Evolutionary conservation across 92 coral and sea anemone species (phyloP).

Genomic region (Hydrozoanthus gracilis): DNA sequence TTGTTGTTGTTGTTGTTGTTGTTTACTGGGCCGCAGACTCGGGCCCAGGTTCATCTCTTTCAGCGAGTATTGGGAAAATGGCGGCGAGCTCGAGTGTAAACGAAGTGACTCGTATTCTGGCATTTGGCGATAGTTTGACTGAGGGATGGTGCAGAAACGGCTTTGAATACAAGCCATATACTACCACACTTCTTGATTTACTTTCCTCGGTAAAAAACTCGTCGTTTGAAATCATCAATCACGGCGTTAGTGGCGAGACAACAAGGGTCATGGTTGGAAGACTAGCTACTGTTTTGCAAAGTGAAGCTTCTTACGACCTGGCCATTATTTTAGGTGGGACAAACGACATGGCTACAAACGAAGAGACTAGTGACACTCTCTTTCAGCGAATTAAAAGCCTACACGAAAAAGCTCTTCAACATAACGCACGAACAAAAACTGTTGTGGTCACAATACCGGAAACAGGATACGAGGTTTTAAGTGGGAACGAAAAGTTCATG

Average conservation of each 20-base stretch:
- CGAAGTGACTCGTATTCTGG: conserved; percentile 56
- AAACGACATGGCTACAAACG: conserved; percentile 64
- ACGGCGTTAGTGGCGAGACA: conserved; percentile 73
- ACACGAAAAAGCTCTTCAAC: conserved; percentile 55
- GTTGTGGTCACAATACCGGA: conserved; percentile 73
- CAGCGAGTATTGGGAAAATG: not conserved
- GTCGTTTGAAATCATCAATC: conserved; percentile 63
- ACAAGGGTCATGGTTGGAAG: conserved; percentile 64
- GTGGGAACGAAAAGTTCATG: conserved; percentile 68
- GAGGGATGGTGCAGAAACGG: conserved; percentile 62
- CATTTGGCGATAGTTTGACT: conserved; percentile 88
- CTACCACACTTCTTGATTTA: conserved; percentile 57
- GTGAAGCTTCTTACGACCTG: conserved; percentile 69
- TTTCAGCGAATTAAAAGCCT: conserved; percentile 60
- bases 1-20: too few relatives aligned
- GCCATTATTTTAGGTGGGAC: conserved; percentile 86
- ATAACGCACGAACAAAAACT: conserved; percentile 53
- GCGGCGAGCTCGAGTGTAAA: not conserved
- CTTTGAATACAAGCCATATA: conserved; percentile 66
- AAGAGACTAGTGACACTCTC: conserved; percentile 53
- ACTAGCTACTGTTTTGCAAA: conserved; percentile 52
- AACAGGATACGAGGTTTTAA: conserved; percentile 63
- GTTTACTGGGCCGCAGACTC: too few relatives aligned
- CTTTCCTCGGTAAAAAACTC: conserved; percentile 32
- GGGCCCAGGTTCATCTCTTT: too few relatives aligned